phyloP scores from a whole-genome alignment of 2,113 vertebrate genomes.

The Petrocephalus microphthalmus region DNA sequence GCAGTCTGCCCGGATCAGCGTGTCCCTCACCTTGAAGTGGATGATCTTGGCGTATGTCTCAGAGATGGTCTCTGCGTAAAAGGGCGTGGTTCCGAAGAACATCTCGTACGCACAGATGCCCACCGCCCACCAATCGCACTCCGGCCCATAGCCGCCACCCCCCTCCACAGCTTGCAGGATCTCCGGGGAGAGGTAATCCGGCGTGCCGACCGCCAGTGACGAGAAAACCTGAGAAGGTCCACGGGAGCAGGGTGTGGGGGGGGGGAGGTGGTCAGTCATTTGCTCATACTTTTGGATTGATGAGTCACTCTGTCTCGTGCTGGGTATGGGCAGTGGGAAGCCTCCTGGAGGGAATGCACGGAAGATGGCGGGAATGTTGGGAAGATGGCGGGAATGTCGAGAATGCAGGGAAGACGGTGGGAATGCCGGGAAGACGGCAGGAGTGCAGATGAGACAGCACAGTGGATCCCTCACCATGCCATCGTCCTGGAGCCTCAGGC shows the following conservation, averaged over 20 bases:
- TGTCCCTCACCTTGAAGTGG: conserved; percentile 64
- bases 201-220: conserved; percentile 73
- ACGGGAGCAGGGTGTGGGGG: too few species aligned
- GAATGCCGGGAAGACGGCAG: background rate
- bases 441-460: background rate
- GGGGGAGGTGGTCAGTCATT: too few species aligned
- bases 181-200: conserved; percentile 81
- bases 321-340: background rate
- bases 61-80: conserved; percentile 71
- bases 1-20: background rate
- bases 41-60: conserved; percentile 82
- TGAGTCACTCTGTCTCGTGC: background rate
- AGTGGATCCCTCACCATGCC: conserved; percentile 61
- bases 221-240: conserved; percentile 59
- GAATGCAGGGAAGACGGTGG: too few species aligned
- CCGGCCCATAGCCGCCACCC: conserved; percentile 62
- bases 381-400: too few species aligned
- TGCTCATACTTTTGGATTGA: too few species aligned
- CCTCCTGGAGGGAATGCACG: background rate
- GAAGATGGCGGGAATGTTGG: background rate
- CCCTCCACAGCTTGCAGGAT: conserved; percentile 72
- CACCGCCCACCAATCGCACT: conserved; percentile 86
- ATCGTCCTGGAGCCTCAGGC: conserved; percentile 65
- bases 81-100: conserved; percentile 75
- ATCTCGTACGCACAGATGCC: conserved; percentile 80